Percentiles rank a stretch among this genome's conserved stretches.
These are phyloP conservation scores for Excalfactoria chinensis DNA, from an alignment of 2,113 vertebrate species.

Conservation along the genomic window DNA sequence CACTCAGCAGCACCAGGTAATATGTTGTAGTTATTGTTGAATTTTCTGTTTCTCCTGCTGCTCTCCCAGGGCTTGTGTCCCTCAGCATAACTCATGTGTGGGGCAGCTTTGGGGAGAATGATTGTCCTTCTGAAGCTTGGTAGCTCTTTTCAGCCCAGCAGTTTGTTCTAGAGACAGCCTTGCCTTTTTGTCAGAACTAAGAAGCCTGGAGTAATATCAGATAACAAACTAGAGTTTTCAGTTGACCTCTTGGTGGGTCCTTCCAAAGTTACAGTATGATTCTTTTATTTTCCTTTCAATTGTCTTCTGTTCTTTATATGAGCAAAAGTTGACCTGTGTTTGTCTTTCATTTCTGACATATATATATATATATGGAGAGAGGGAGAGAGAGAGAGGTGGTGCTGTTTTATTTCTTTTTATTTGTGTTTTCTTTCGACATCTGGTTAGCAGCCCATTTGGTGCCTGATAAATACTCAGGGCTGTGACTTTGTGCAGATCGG, in stretches of 20 bases:
- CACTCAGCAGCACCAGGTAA: not conserved
- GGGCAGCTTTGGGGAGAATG: not conserved
- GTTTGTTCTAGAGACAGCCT: not conserved
- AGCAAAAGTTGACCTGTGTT: not conserved
- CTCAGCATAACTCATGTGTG: rapidly evolving
- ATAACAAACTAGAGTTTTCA: not conserved
- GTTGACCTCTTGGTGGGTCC: not conserved
- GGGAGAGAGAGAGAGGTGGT: not conserved
- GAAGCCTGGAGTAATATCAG: not conserved
- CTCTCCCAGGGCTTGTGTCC: slow-evolving; percentile 21
- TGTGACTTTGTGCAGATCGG: not conserved
- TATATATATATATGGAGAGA: too few relatives aligned
- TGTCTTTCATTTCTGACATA: not conserved
- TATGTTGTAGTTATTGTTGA: not conserved
- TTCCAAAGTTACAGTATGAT: not conserved
- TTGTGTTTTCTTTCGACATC: not conserved
- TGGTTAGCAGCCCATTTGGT: not conserved
- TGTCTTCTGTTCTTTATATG: not conserved
- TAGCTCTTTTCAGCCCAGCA: not conserved
- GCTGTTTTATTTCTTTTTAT: not conserved
- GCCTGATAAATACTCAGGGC: not conserved
- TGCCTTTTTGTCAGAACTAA: not conserved
- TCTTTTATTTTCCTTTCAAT: not conserved
- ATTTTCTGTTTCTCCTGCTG: not conserved
- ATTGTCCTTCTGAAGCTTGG: not conserved